Base-by-base conservation (phyloP, 2,113 vertebrate species). In the Notothenia rossii region DNA sequence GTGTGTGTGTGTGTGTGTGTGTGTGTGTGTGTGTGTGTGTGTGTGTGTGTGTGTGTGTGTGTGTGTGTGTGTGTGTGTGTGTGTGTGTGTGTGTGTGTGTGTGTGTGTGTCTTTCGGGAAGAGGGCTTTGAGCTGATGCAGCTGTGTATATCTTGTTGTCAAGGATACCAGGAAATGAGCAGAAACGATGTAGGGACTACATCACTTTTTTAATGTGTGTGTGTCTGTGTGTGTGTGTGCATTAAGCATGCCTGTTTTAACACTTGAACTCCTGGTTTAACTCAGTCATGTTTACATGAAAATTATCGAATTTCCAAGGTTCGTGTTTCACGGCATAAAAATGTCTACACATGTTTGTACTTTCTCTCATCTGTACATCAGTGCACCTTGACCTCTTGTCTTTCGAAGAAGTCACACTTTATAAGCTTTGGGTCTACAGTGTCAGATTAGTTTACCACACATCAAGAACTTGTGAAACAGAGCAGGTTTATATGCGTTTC, bases 141-240 rank as follows among this genome's bases (percentile, higher is more conserved):
- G 93, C 93, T 93, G 93, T 94, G 92, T 94, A 76, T 93, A 81
- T 92, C 79, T 81, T 17, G 88, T 94, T 86, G 92, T 92, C 89
- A 93, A 87, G 94, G 91, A 88, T 79, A 93, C 93, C 70, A 90
- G 89, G 89, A 92, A 92, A 91, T 90, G 88, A 92, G 82, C 69
- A 49, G 71, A 79, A 74, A 86, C 10, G 48, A 90, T 87, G 58
- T 65, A 81, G 83, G 69, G 70, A 66, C 69, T 33, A 51, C 36
- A 58, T 84, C 83, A 54, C 69, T 81, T 15, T 83, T 64, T 72
- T 46, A 2, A 36, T 66, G 40, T 72, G 22, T 65, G 49, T 17
- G 40, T 53, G 59, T 3, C 60, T 50, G 36, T 45, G 61, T 51
- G 58, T 8, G 53, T 54, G 10, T 33, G 18, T 33, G 3, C 3